phyloP scores from a whole-genome alignment of 2,113 vertebrate species.

The Etia nguti region DNA sequence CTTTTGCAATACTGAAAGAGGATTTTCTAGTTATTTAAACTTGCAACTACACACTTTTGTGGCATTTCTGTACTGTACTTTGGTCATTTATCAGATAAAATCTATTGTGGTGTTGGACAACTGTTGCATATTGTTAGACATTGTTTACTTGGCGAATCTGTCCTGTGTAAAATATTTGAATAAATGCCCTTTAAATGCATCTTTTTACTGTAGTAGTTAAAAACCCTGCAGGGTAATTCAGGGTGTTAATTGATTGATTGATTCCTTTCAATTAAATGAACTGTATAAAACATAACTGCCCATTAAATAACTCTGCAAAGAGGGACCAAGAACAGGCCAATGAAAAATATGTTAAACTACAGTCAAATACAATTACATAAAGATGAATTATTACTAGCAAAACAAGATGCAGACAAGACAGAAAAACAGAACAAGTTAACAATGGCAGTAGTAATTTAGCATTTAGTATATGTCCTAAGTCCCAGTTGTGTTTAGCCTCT shows the following conservation, averaged over 20 bases:
- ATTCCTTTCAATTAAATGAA: background rate
- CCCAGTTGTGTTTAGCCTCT: background rate
- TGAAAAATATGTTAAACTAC: background rate
- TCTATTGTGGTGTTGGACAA: accelerated
- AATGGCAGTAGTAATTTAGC: background rate
- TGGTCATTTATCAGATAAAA: background rate
- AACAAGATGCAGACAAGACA: background rate
- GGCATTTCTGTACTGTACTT: accelerated
- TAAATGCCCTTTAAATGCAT: background rate
- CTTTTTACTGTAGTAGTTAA: background rate
- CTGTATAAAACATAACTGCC: accelerated
- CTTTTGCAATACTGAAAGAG: accelerated
- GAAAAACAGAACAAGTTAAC: background rate
- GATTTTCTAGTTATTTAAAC: background rate
- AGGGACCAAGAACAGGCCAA: background rate
- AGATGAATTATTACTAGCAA: background rate
- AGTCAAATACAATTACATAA: background rate
- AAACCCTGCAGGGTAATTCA: background rate
- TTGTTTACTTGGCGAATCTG: background rate
- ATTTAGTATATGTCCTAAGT: background rate
- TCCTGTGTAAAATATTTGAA: background rate
- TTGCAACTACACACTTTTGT: background rate
- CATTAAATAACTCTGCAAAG: background rate
- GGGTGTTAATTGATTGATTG: background rate
- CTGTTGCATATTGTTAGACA: background rate